Evolutionary conservation across 2,888 invertebrate genomes (phyloP).

Genomic region (Anodontia alba): DNA sequence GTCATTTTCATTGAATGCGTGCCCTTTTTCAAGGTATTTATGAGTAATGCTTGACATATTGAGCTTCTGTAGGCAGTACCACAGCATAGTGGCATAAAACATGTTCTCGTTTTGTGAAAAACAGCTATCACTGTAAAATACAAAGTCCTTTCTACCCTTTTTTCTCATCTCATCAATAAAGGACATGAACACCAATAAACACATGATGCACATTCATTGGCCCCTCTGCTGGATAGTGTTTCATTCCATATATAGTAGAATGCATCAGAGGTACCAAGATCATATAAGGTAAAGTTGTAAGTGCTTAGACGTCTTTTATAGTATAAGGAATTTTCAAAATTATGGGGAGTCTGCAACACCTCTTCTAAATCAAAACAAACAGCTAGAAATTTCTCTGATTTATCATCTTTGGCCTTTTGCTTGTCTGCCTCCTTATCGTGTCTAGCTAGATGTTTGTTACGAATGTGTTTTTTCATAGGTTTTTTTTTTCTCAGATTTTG

Average conservation of each 20-base stretch:
- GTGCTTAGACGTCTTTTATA: not conserved
- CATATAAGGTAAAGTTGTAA: not conserved
- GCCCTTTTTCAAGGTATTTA: constrained; percentile 29
- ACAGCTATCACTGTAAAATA: constrained; percentile 27
- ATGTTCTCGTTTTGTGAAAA: constrained; percentile 21
- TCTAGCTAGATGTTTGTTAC: not conserved
- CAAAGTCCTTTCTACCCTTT: constrained; percentile 18
- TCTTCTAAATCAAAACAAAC: not conserved
- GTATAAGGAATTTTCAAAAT: not conserved
- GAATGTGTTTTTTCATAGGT: not conserved
- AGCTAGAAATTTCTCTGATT: not conserved
- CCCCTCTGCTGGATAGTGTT: not conserved
- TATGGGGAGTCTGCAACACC: not conserved
- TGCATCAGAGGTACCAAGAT: not conserved
- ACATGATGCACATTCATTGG: constrained; percentile 29
- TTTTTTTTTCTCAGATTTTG: not conserved
- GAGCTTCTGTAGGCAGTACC: constrained; percentile 22
- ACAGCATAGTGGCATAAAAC: constrained; percentile 20
- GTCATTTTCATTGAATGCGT: constrained; percentile 26
- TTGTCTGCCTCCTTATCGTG: not conserved
- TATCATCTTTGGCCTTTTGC: not conserved
- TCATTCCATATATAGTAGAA: not conserved
- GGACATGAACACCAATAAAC: constrained; percentile 9
- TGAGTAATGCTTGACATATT: constrained; percentile 1
- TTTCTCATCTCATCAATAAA: constrained; percentile 3